These are phyloP conservation scores for Athene noctua DNA, from an alignment of 2,113 vertebrate species.

Conservation along the genomic window DNA sequence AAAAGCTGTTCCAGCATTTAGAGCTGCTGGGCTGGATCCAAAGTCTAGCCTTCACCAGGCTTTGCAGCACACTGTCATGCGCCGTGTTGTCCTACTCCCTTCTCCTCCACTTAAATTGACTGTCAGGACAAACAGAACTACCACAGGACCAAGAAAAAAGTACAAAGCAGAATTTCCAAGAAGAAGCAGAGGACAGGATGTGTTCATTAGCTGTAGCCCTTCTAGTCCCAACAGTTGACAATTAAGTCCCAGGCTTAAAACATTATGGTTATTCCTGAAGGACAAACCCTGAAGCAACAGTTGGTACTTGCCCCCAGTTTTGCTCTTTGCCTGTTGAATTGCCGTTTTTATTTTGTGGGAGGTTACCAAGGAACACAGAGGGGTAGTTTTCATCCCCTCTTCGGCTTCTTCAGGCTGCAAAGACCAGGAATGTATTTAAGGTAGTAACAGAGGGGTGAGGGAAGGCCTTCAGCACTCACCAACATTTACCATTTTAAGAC, in stretches of 20 bases:
- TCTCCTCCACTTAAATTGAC: neutral
- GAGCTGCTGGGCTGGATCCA: neutral
- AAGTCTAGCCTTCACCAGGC: neutral
- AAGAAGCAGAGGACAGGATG: neutral
- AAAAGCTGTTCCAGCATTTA: neutral
- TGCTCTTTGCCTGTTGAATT: neutral
- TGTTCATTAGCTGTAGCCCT: neutral
- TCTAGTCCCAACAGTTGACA: neutral
- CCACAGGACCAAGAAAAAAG: neutral
- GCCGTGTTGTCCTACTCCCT: neutral
- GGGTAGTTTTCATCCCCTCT: neutral
- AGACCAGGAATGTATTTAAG: neutral
- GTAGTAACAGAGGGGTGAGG: too few species aligned
- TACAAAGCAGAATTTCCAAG: neutral
- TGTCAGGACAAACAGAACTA: neutral
- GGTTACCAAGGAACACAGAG: neutral
- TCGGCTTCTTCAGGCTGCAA: neutral
- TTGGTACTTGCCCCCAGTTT: neutral
- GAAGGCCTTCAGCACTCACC: neutral
- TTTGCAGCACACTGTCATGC: accelerated
- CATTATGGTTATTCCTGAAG: neutral
- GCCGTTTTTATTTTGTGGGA: neutral
- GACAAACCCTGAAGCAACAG: neutral
- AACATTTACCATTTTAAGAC: neutral
- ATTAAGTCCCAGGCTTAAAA: neutral